A percentile compares a stretch with the other conserved stretches of the same genome.
Conservation (phyloP, 92 coral and sea anemone species). For the Epizoanthus fatuus region DNA sequence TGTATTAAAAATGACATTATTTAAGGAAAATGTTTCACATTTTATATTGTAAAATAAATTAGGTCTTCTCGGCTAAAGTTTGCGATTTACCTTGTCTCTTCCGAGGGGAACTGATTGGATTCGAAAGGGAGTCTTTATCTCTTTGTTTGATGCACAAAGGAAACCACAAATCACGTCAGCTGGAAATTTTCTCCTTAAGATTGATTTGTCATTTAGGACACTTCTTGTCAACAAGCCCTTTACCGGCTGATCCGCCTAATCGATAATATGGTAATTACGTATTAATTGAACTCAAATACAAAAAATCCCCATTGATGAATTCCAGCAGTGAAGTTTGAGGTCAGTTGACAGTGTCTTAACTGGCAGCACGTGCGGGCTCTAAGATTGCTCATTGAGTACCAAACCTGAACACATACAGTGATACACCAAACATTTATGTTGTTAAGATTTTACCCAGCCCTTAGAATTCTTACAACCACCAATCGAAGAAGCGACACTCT, state of each 20-base stretch:
- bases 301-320: slow-evolving; percentile 47
- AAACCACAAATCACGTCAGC: background rate
- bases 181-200: background rate
- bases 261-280: slow-evolving; percentile 85
- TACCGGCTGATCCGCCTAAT: slow-evolving; percentile 76
- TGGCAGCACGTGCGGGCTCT: slow-evolving; percentile 5
- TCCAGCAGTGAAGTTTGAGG: slow-evolving; percentile 41
- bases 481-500: background rate
- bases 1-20: too few relatives aligned
- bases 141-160: too few relatives aligned
- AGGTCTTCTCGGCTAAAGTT: too few relatives aligned
- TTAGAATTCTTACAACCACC: background rate
- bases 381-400: too few relatives aligned
- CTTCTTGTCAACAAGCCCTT: slow-evolving; percentile 32
- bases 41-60: too few relatives aligned
- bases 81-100: too few relatives aligned
- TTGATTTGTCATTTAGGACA: slow-evolving; percentile 6
- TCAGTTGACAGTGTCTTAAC: slow-evolving; percentile 19
- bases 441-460: background rate
- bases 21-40: too few relatives aligned
- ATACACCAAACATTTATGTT: background rate
- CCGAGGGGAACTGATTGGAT: too few relatives aligned
- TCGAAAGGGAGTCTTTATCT: too few relatives aligned
- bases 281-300: slow-evolving; percentile 71
- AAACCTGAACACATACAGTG: background rate